Evolutionary conservation across 2,113 vertebrate species (phyloP), one percentile per base, ranked within the genome.

Genomic region (Symphodus melops): DNA sequence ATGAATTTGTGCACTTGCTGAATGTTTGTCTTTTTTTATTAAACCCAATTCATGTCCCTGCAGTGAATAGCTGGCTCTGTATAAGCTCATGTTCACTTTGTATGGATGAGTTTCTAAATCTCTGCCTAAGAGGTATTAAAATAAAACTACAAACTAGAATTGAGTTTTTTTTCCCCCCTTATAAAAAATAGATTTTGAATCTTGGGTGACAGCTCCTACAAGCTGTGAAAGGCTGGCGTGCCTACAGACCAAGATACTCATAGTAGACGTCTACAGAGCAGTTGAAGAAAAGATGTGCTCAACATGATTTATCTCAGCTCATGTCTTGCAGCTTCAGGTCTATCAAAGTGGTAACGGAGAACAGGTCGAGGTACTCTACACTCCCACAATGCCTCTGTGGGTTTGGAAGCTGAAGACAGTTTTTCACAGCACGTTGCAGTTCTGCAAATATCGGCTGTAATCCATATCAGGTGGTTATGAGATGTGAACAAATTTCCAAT

Each of bases 381-480:
- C 9, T 58, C 62, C 61, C 49, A 33, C 19, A 5, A 25, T 54
- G 68, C 53, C 23, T 39, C 28, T 66, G 61, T 20, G 39, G 28
- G 39, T 62, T 25, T 37, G 21, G 39, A 71, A 3, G 21, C 19
- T 23, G 57, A 20, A n/a, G 20, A 61, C 19, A 5, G n/a, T 53
- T 28, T 49, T 63, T 62, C 21, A 48, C 21, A 54, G 48, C 63
- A 21, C 23, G 23, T 67, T 63, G 13, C 48, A 17, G 2, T 39
- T 53, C 10, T 54, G 39, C 23, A 66, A 53, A 54, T 48, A 58
- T 75, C 46, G 55, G 11, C 2, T 39, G 0, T 37, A n/a, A 65
- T 70, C 42, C 57, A 28, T 61, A 21, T 72, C 36, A 59, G 75
- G 58, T 33, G 17, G n/a, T 11, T 72, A 37, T 41, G 33, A 71